Conservation (phyloP, 2,888 invertebrate genomes). For the Eledona agricola region DNA sequence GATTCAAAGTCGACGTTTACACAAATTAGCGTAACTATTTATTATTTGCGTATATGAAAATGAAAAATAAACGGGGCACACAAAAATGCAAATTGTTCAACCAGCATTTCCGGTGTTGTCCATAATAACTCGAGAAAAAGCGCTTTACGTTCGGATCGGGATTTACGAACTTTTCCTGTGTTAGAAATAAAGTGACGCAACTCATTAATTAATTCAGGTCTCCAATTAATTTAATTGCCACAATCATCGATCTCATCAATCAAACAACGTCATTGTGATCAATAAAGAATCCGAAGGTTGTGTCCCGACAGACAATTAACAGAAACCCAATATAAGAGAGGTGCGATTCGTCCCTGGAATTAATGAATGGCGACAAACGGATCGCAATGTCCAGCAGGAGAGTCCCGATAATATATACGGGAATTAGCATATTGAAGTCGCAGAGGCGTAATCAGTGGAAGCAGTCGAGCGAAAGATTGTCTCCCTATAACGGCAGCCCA, state of each 20-base stretch:
- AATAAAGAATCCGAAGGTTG: slow-evolving; percentile 31
- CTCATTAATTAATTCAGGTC: slow-evolving; percentile 23
- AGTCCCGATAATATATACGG: slow-evolving; percentile 35
- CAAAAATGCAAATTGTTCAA: no score
- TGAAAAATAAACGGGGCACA: no score
- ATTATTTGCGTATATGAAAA: no score
- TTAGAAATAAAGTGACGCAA: slow-evolving; percentile 9
- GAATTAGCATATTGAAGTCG: slow-evolving; percentile 38
- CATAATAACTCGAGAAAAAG: no score
- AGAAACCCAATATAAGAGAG: slow-evolving; percentile 28
- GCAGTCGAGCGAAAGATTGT: slow-evolving; percentile 42
- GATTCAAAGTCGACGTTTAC: no score
- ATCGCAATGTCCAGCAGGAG: slow-evolving; percentile 31
- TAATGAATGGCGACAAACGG: slow-evolving; percentile 28
- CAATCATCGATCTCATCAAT: slow-evolving; percentile 31
- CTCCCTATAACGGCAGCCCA: slow-evolving; percentile 29
- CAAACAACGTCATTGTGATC: slow-evolving; percentile 23
- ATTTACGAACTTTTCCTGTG: not conserved
- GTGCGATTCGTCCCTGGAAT: slow-evolving; percentile 24
- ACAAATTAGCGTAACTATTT: slow-evolving; percentile 1
- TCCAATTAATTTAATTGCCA: slow-evolving; percentile 30
- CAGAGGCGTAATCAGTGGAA: slow-evolving; percentile 40
- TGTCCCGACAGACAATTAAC: slow-evolving; percentile 21
- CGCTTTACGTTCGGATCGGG: not conserved
- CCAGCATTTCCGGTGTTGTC: no score